Evolutionary conservation across 2,113 vertebrate species (phyloP).

Genomic region (Ictidomys tridecemlineatus): DNA sequence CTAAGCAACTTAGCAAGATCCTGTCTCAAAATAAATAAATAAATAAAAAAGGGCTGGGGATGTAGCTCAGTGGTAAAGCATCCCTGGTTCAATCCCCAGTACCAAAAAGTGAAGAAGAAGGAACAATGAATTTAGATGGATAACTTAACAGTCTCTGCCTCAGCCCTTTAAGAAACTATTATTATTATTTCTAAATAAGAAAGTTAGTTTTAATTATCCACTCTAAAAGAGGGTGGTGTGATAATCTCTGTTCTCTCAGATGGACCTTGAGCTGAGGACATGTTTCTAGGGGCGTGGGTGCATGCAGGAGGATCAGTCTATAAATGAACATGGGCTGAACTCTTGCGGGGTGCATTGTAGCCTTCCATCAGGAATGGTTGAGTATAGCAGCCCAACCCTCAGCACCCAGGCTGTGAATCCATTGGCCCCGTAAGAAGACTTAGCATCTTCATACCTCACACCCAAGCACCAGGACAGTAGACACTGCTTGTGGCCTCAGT

Average conservation of each 20-base stretch:
- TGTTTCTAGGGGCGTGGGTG: background rate
- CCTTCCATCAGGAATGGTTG: background rate
- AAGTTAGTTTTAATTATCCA: background rate
- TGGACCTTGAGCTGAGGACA: background rate
- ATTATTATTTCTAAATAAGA: slow-evolving; percentile 30
- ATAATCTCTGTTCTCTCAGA: too few relatives aligned
- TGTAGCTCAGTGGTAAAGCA: too few relatives aligned
- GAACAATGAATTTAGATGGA: slow-evolving; percentile 39
- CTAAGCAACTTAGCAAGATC: too few relatives aligned
- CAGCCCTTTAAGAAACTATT: background rate
- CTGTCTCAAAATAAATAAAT: too few relatives aligned
- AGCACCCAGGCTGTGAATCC: background rate
- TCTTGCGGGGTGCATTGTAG: background rate
- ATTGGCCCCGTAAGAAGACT: background rate
- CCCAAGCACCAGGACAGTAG: too few relatives aligned
- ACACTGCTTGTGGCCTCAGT: background rate
- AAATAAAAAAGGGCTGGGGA: too few relatives aligned
- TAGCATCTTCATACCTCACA: too few relatives aligned
- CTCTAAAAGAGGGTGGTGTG: background rate
- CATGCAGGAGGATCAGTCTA: background rate
- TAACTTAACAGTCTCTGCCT: background rate
- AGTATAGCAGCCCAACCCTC: background rate
- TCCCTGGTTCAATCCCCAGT: too few relatives aligned
- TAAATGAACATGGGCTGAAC: background rate
- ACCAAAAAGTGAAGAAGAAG: too few relatives aligned